Evolutionary conservation across 2,797 vertebrate species (phyloP).

Genomic region (Dendrocincla fuliginosa): DNA sequence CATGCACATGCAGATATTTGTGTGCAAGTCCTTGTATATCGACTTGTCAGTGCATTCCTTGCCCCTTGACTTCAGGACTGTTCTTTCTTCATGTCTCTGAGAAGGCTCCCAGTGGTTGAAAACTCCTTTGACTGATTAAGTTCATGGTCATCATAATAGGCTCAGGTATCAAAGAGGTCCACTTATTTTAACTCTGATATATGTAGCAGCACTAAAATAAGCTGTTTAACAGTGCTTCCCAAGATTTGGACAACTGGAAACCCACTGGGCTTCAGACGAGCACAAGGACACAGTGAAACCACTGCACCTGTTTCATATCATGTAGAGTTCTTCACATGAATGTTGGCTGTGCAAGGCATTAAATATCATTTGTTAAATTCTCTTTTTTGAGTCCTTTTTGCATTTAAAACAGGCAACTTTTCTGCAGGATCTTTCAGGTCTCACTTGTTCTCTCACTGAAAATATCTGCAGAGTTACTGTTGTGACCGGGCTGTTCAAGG

Average conservation of each 20-base stretch:
- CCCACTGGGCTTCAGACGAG: not conserved
- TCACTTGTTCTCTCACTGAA: not conserved
- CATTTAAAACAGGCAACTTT: not conserved
- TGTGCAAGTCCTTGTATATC: not conserved
- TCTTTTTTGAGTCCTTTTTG: not conserved
- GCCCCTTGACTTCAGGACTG: not conserved
- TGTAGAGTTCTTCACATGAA: not conserved
- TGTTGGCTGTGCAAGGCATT: not conserved
- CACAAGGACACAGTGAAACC: not conserved
- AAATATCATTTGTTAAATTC: not conserved
- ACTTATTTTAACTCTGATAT: not conserved
- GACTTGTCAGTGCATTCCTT: not conserved
- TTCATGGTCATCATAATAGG: not conserved
- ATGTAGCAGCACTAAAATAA: not conserved
- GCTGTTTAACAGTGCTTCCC: not conserved
- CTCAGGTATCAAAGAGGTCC: not conserved
- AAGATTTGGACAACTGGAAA: not conserved
- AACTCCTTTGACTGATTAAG: not conserved
- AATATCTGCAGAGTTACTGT: not conserved
- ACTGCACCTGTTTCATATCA: not conserved
- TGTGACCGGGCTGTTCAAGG: not conserved
- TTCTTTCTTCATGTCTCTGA: not conserved
- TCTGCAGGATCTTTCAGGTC: not conserved
- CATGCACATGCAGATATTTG: slow-evolving; percentile 4
- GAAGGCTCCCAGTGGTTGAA: not conserved